These are phyloP conservation scores for Scomber scombrus DNA, from an alignment of 2,113 vertebrate species.

Conservation along the genomic window DNA sequence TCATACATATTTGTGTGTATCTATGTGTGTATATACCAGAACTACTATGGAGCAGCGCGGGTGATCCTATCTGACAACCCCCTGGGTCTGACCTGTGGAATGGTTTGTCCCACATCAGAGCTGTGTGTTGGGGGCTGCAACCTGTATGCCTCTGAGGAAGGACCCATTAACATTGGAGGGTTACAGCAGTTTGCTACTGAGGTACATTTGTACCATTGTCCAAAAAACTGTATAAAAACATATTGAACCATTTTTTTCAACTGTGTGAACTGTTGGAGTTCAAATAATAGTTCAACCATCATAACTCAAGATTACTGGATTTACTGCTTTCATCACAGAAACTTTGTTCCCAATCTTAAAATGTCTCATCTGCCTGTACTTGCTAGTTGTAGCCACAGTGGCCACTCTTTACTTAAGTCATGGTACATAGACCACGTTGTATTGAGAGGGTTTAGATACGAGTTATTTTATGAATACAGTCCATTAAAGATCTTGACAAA, in stretches of 20 bases:
- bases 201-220: slow-evolving; percentile 82
- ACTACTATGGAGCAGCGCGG: slow-evolving; percentile 93
- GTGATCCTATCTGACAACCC: slow-evolving; percentile 95
- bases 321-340: too few relatives aligned
- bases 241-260: too few relatives aligned
- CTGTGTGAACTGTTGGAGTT: too few relatives aligned
- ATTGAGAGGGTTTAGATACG: background rate
- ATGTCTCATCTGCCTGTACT: too few relatives aligned
- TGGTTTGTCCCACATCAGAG: slow-evolving; percentile 96
- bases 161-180: slow-evolving; percentile 96
- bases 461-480: background rate
- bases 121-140: slow-evolving; percentile 88
- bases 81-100: slow-evolving; percentile 93
- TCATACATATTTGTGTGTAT: background rate
- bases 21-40: slow-evolving; percentile 67
- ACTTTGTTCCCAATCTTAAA: too few relatives aligned
- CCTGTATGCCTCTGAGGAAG: slow-evolving; percentile 91
- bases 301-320: too few relatives aligned
- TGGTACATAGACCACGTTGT: background rate
- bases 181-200: slow-evolving; percentile 96
- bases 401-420: too few relatives aligned
- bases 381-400: too few relatives aligned
- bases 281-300: too few relatives aligned
- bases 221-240: background rate
- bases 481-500: background rate